phyloP scores from a whole-genome alignment of 1,140 invertebrate genomes.

The Bombus confusus region DNA sequence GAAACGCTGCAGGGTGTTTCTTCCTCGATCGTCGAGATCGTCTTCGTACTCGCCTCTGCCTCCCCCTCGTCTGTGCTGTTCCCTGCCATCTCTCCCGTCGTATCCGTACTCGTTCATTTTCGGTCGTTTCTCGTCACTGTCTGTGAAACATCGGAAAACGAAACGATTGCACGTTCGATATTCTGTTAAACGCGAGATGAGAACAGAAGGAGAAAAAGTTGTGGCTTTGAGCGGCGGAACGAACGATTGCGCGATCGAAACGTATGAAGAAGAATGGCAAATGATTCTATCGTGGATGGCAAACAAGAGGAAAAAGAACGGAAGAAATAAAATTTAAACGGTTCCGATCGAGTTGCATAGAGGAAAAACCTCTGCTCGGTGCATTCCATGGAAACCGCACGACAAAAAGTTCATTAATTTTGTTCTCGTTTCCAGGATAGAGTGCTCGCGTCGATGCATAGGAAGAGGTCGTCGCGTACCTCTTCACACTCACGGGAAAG shows the following conservation, averaged over 20 bases:
- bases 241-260: slow-evolving; percentile 4
- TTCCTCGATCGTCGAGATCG: slow-evolving; percentile 18
- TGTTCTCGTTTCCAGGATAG: slow-evolving; percentile 38
- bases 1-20: slow-evolving; percentile 75
- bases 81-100: slow-evolving; percentile 34
- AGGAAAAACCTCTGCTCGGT: too few species aligned
- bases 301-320: background rate
- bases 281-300: background rate
- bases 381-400: background rate
- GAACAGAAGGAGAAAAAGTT: too few species aligned
- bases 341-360: slow-evolving; percentile 19
- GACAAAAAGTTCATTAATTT: slow-evolving; percentile 48
- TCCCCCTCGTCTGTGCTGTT: slow-evolving; percentile 6
- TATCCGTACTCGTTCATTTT: slow-evolving; percentile 70
- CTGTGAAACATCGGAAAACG: background rate
- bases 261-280: background rate
- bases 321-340: slow-evolving; percentile 35
- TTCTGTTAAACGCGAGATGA: background rate
- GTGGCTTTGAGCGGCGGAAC: background rate
- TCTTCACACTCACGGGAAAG: slow-evolving; percentile 36
- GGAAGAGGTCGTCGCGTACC: slow-evolving; percentile 20
- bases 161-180: background rate
- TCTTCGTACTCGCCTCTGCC: slow-evolving; percentile 17
- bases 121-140: background rate
- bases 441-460: slow-evolving; percentile 22